These are phyloP conservation scores for Sinocyclocheilus maitianheensis DNA, from an alignment of 2,113 vertebrate genomes.

Conservation along the genomic window DNA sequence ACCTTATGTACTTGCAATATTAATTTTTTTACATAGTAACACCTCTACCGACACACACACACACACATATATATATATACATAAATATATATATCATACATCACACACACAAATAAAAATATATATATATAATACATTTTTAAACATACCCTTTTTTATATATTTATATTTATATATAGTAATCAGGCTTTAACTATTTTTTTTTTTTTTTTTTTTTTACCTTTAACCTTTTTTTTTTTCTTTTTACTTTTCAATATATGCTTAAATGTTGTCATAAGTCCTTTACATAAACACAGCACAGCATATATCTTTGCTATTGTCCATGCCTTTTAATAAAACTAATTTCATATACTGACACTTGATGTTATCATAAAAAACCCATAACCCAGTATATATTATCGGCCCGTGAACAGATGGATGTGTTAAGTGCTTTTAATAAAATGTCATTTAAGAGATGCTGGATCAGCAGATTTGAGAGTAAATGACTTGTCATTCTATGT, in stretches of 20 bases:
- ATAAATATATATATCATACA: no score
- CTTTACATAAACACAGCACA: neutral
- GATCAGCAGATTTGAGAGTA: constrained; percentile 25
- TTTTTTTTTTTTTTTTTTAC: neutral
- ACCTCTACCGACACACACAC: no score
- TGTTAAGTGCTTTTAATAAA: constrained; percentile 1
- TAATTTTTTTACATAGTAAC: no score
- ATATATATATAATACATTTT: no score
- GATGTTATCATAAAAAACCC: neutral
- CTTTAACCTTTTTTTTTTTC: no score
- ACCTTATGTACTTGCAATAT: neutral
- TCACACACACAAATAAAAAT: no score
- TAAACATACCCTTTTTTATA: no score
- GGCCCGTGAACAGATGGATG: neutral
- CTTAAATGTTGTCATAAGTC: neutral
- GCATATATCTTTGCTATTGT: neutral
- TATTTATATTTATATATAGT: neutral
- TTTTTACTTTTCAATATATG: neutral
- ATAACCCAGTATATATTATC: neutral
- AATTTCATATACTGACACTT: neutral
- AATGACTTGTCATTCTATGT: constrained; percentile 9
- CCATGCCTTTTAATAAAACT: neutral
- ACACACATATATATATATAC: no score
- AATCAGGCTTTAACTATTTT: neutral
- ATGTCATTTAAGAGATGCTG: neutral